Base-by-base conservation (phyloP, 2,888 invertebrate genomes). In the Drosophila nr. medialis region DNA sequence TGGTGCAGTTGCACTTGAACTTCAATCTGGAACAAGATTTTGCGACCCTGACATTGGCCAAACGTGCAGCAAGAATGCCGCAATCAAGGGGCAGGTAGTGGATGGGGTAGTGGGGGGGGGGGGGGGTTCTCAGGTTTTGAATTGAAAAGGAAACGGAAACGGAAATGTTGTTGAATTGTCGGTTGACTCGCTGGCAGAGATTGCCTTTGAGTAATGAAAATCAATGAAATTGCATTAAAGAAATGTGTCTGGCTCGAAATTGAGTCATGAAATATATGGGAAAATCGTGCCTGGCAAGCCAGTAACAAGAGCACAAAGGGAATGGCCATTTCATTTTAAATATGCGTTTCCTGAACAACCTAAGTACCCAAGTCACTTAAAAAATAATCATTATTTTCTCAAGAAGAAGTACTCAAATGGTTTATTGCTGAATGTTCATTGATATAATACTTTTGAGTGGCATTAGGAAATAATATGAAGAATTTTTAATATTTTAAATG, bases 1-100 rank as follows among this genome's bases (percentile, higher is more conserved):
- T 50, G 59, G 21, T 27, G 8, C 36, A 48, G 42, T 65, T 83
- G 86, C 82, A 87, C 85, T 83, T 85, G 85, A 82, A 85, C 80
- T 85, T 76, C 48, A 51, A 53, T 48, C 36, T 50, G 10, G 11
- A 34, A 30, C 50, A 18, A 27, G 49, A 10, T 24, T 61, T 67
- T 68, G 42, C 32, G 73, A 55, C 70, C 65, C 68, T 81, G 83
- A 70, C 85, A 84, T 87, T 81, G 88, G 71, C 4, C 60, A 77
- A 86, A 86, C 83, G 60, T 59, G 75, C 72, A 72, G 27, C 71
- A 62, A 50, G 38, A 55, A 45, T 24, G 40, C 24, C 2, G 34
- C 48, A 68, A 60, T 32, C 24, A 45, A 15, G 11, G 42, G 21
- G 1, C 21, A 11, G 11, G 42, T 5, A 2, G 45, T 4, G 8